Base-by-base conservation (phyloP, 2,888 invertebrate species). In the Eueremaeus valkanovi region DNA sequence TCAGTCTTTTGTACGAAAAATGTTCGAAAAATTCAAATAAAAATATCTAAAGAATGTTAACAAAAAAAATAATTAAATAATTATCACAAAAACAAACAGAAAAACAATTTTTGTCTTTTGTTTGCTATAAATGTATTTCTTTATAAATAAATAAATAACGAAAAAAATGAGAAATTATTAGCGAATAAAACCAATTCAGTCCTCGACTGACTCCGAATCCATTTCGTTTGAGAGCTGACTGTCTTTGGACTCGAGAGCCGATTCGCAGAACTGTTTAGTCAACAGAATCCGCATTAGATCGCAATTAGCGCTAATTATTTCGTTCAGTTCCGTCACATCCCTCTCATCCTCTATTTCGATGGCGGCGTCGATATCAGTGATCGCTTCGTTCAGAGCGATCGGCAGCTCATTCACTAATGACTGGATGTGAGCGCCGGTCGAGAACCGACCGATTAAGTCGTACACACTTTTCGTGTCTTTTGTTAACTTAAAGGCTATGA, bases 311-410 rank as follows among this genome's bases (percentile, higher is more conserved):
- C 8, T 24, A 5, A 68, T 68, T n/a, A 68, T 68, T 13, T 68
- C 68, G 13, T 68, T 40, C 0, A 68, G 3, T 40, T 68, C 68
- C 0, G n/a, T 24, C 40, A 68, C 68, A 24, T 68, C 68, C 6
- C 68, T 36, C 21, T 68, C 68, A 9, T 68, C 68, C 21, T 68
- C 68, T 13, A 68, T 40, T 24, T 68, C 68, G 13, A 42, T 68
- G 40, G 13, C 21, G n/a, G 13, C 24, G 18, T 68, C 68, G 40
- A 68, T 68, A n/a, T 68, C 68, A 68, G 68, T 8, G 24, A 68
- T 24, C 21, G 40, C 36, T 68, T 68, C 68, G 21, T n/a, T 9
- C 24, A 68, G 40, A n/a, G 68, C 68, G 16, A 68, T 33, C 1
- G 24, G 33, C 6, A 68, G n/a, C n/a, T n/a, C n/a, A 3, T 68